phyloP scores from a whole-genome alignment of 2,888 invertebrate species.

The Entomobrya proxima region DNA sequence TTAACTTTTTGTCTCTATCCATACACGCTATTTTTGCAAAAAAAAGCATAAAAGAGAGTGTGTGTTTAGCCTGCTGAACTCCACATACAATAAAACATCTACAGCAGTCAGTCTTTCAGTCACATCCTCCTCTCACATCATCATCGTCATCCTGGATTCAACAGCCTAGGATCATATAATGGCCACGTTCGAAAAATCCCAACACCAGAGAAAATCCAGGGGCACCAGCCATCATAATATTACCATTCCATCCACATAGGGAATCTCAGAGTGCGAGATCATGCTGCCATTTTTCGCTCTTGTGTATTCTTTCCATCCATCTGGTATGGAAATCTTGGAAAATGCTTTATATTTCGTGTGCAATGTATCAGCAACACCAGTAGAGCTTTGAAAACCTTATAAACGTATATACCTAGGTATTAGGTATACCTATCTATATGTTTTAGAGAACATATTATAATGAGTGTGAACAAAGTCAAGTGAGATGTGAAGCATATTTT shows the following conservation, averaged over 20 bases:
- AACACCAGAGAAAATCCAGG: slow-evolving; percentile 9
- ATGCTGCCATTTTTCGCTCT: neutral
- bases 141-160: slow-evolving; percentile 42
- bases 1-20: neutral
- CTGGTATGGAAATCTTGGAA: slow-evolving; percentile 27
- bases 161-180: slow-evolving; percentile 32
- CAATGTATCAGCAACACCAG: slow-evolving; percentile 19
- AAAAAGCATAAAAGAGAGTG: neutral
- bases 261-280: neutral
- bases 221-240: neutral
- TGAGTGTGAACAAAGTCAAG: slow-evolving; percentile 6
- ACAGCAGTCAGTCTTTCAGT: slow-evolving; percentile 6
- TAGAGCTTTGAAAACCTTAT: too few relatives aligned
- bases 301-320: neutral
- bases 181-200: slow-evolving; percentile 26
- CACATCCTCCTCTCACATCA: slow-evolving; percentile 12
- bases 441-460: too few relatives aligned
- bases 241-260: slow-evolving; percentile 27
- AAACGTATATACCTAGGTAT: too few relatives aligned
- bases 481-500: neutral
- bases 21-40: neutral
- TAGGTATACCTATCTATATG: too few relatives aligned
- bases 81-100: neutral
- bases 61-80: slow-evolving; percentile 2
- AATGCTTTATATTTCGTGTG: neutral